A percentile compares a stretch with the other conserved stretches of the same genome.
Evolutionary conservation across 2,888 invertebrate species (phyloP).

Genomic region (Fragum sueziense): DNA sequence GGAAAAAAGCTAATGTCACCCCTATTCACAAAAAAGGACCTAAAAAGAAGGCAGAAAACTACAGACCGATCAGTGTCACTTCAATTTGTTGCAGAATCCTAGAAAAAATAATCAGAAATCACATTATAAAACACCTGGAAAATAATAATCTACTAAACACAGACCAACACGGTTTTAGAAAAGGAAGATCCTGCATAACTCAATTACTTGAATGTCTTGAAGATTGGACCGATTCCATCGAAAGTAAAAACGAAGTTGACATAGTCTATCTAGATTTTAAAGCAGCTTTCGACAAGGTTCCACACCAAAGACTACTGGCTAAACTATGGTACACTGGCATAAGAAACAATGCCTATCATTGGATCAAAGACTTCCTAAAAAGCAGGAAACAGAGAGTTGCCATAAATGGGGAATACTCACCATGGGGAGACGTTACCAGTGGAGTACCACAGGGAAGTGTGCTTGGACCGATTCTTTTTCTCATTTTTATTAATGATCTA

Average conservation of each 20-base stretch:
- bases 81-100: conserved; percentile 18
- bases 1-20: too few relatives aligned
- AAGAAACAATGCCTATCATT: too few relatives aligned
- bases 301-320: conserved; percentile 28
- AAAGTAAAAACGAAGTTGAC: conserved; percentile 12
- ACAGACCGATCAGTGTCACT: conserved; percentile 26
- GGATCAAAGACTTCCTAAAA: too few relatives aligned
- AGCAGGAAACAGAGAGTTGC: conserved; percentile 22
- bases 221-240: neutral
- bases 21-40: too few relatives aligned
- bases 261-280: conserved; percentile 34
- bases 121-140: conserved; percentile 2
- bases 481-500: conserved; percentile 22
- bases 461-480: conserved; percentile 22
- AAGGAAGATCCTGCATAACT: conserved; percentile 17
- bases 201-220: conserved; percentile 21
- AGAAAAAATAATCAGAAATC: conserved; percentile 15
- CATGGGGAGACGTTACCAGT: conserved; percentile 10
- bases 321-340: conserved; percentile 29
- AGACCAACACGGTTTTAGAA: conserved; percentile 25
- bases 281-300: conserved; percentile 34
- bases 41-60: too few relatives aligned
- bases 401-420: conserved; percentile 12
- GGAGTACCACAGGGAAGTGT: conserved; percentile 30
- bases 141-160: conserved; percentile 7